Percentiles rank a stretch among this genome's conserved stretches.
Evolutionary conservation across 2,797 vertebrate species (phyloP).

Genomic region (Delichon dasypus): DNA sequence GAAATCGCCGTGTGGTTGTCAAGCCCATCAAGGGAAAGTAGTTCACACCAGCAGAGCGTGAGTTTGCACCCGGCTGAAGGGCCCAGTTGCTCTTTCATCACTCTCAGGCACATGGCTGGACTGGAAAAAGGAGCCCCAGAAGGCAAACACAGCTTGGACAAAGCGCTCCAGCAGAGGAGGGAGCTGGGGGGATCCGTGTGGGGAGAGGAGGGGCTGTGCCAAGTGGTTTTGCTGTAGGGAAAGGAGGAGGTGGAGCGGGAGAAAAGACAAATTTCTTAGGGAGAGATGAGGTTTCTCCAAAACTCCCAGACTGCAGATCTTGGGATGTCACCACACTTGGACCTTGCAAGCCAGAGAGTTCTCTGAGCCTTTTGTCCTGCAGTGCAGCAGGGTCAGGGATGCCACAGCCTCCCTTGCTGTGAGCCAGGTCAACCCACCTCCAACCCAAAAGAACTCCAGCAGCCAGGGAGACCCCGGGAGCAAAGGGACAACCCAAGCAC

Average conservation of each 20-base stretch:
- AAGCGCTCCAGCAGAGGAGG: not conserved
- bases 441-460: not conserved
- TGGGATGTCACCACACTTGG: not conserved
- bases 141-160: not conserved
- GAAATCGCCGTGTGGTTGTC: constrained; percentile 1
- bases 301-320: not conserved
- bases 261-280: not conserved
- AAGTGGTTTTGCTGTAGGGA: not conserved
- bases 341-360: not conserved
- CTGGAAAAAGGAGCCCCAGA: not conserved
- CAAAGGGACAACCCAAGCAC: fast-evolving
- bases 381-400: not conserved
- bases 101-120: not conserved
- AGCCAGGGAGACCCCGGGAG: not conserved
- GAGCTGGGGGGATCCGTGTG: not conserved
- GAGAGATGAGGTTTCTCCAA: not conserved
- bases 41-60: constrained; percentile 4
- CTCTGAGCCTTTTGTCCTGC: not conserved
- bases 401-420: fast-evolving
- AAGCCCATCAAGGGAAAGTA: not conserved
- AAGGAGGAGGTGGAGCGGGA: not conserved
- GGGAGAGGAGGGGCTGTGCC: not conserved
- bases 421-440: not conserved
- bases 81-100: not conserved
- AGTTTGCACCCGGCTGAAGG: not conserved